Conservation (phyloP, 2,797 vertebrate species). For the Morus bassanus region DNA sequence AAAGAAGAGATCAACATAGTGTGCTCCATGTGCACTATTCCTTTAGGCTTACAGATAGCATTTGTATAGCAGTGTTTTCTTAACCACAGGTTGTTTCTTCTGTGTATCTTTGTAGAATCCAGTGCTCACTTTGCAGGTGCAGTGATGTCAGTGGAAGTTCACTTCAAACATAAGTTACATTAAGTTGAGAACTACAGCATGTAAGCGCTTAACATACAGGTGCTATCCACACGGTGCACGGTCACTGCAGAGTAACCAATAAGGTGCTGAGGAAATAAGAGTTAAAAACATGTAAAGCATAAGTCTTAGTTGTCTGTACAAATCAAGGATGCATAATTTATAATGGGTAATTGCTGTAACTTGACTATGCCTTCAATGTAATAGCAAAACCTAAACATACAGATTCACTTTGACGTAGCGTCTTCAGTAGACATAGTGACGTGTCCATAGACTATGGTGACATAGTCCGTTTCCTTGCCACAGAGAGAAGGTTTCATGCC, state of each 20-base stretch:
- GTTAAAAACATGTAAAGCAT: neutral
- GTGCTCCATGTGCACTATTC: neutral
- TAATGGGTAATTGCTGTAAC: neutral
- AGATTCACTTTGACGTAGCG: neutral
- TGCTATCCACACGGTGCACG: neutral
- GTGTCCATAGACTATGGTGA: neutral
- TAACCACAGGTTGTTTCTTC: neutral
- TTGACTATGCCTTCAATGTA: neutral
- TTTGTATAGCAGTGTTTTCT: neutral
- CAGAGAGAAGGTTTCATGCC: neutral
- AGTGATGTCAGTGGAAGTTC: neutral
- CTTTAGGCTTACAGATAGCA: neutral
- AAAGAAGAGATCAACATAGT: neutral
- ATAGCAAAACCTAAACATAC: neutral
- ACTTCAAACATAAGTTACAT: neutral
- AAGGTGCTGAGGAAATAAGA: neutral
- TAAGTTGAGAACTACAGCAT: neutral
- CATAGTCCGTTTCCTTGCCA: rapidly evolving
- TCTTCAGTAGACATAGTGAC: neutral
- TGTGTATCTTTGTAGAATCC: neutral
- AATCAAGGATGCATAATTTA: neutral
- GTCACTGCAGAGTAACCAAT: neutral
- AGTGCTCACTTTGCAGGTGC: neutral
- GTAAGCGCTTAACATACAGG: neutral
- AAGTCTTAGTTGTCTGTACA: neutral